Conservation (phyloP, 2,888 invertebrate species). For the Pristionchus fissidentatus region DNA sequence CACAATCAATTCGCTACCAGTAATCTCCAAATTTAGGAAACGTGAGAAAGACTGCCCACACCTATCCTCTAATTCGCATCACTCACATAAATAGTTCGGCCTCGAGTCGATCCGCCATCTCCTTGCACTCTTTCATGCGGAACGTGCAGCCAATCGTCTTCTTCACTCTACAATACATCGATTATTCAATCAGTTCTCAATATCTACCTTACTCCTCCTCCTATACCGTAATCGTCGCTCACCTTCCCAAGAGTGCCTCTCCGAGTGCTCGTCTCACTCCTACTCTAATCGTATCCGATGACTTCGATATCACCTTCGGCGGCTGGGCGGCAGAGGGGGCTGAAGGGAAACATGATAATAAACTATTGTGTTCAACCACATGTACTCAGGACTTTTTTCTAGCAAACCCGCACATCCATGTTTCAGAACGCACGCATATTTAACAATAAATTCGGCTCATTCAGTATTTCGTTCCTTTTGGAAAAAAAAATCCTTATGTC, state of each 20-base stretch:
- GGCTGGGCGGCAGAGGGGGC: slow-evolving; percentile 40
- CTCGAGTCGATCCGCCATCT: slow-evolving; percentile 50
- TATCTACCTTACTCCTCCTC: not conserved
- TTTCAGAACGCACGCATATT: too few relatives aligned
- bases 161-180: slow-evolving; percentile 48
- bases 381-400: not conserved
- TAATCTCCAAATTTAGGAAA: too few relatives aligned
- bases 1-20: too few relatives aligned
- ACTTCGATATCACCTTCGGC: slow-evolving; percentile 52
- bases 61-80: too few relatives aligned
- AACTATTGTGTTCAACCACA: not conserved
- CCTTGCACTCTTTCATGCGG: slow-evolving; percentile 51
- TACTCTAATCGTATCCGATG: slow-evolving; percentile 50
- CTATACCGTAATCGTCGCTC: not conserved
- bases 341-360: not conserved
- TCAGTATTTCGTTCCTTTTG: too few relatives aligned
- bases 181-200: not conserved
- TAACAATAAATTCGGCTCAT: too few relatives aligned
- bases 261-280: slow-evolving; percentile 47
- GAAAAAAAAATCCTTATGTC: not conserved
- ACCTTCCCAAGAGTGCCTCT: slow-evolving; percentile 48
- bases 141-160: slow-evolving; percentile 45
- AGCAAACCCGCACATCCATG: too few relatives aligned
- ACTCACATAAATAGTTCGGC: slow-evolving; percentile 48
- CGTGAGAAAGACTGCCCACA: too few relatives aligned